A percentile compares a stretch with the other conserved stretches of the same genome.
phyloP scores from a whole-genome alignment of 1,140 invertebrate genomes.

The Eriocheir sinensis region DNA sequence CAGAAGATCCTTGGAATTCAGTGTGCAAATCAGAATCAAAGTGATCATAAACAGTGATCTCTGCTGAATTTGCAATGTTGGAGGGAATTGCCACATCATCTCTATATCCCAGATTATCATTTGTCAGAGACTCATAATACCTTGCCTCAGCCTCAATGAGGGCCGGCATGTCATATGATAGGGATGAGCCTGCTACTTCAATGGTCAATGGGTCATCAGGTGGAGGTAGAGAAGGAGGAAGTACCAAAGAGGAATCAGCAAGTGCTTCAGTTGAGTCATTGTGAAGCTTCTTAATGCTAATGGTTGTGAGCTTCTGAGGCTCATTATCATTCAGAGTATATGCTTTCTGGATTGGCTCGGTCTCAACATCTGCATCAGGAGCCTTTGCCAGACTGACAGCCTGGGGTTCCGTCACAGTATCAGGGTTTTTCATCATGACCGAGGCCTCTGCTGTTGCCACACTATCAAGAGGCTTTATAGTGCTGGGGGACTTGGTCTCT shows the following conservation, averaged over 20 bases:
- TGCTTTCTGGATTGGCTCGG: background rate
- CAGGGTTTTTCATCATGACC: background rate
- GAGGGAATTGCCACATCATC: background rate
- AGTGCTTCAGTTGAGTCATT: background rate
- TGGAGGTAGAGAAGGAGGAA: background rate
- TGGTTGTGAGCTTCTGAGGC: background rate
- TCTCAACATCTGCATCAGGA: background rate
- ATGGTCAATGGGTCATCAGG: background rate
- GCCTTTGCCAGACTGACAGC: background rate
- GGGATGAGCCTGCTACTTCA: background rate
- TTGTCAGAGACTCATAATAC: background rate
- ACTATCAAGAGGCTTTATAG: background rate
- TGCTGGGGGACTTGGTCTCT: no score
- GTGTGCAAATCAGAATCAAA: background rate
- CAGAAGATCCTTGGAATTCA: background rate
- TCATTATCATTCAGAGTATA: background rate
- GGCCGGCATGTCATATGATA: background rate
- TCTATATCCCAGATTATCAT: background rate
- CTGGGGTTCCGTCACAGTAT: background rate
- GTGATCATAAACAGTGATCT: background rate
- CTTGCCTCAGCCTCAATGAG: slow-evolving; percentile 39
- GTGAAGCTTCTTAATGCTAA: background rate
- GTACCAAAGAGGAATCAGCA: background rate
- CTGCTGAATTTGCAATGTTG: background rate
- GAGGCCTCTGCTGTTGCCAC: background rate